These are phyloP conservation scores for Silvanus unidentatus DNA, from an alignment of 2,888 invertebrate genomes.

Conservation along the genomic window DNA sequence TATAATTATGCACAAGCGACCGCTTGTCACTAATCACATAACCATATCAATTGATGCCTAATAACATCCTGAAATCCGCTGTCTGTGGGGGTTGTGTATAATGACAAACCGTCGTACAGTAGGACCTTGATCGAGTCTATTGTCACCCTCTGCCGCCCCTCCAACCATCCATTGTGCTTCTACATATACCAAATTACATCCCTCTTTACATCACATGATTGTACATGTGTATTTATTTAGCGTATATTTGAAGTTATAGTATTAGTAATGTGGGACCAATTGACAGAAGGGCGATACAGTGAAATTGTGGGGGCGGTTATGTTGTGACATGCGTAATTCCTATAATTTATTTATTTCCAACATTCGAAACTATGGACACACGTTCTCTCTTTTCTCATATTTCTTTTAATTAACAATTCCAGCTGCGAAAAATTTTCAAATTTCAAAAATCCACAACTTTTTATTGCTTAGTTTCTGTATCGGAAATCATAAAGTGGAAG, in stretches of 20 bases:
- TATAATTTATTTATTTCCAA: constrained; percentile 29
- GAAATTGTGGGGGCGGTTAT: constrained; percentile 32
- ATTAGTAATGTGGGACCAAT: not conserved
- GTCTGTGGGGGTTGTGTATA: constrained; percentile 30
- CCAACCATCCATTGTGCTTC: constrained; percentile 25
- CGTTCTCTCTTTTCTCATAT: too few species aligned
- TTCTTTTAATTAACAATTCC: too few species aligned
- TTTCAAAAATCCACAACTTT: too few species aligned
- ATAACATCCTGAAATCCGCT: constrained; percentile 38
- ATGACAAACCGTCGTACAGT: constrained; percentile 39
- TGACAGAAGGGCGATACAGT: constrained; percentile 18
- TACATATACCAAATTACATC: constrained; percentile 32
- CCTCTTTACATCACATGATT: constrained; percentile 24
- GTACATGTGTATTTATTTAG: constrained; percentile 4
- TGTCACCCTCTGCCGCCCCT: constrained; percentile 22
- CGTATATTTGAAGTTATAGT: not conserved
- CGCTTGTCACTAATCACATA: constrained; percentile 42
- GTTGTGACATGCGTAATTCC: constrained; percentile 43
- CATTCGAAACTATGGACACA: too few species aligned
- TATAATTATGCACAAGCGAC: constrained; percentile 35
- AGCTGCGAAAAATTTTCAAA: too few species aligned
- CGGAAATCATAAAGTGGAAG: too few species aligned
- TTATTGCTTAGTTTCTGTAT: too few species aligned
- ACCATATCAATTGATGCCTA: constrained; percentile 47
- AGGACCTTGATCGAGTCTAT: constrained; percentile 39